These are phyloP conservation scores for Osmerus mordax DNA, from an alignment of 2,113 vertebrate genomes.

Conservation along the genomic window DNA sequence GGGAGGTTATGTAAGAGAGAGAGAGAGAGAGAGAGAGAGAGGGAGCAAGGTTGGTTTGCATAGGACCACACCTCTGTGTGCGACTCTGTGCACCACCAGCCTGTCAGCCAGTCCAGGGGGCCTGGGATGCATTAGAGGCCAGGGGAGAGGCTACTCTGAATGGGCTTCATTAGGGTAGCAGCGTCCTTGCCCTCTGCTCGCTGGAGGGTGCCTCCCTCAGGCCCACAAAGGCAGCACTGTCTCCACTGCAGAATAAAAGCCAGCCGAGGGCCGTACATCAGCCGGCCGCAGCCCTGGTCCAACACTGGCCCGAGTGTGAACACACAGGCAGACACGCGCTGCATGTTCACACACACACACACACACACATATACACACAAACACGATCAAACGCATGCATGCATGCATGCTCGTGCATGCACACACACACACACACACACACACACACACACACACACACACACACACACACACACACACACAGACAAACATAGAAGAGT, in stretches of 20 bases:
- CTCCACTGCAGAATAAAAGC: constrained; percentile 9
- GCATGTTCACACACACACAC: not conserved
- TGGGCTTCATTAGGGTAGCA: constrained; percentile 3
- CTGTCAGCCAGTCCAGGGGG: constrained; percentile 7
- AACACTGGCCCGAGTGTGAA: not conserved
- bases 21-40: not conserved
- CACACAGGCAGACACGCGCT: not conserved
- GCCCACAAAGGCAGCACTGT: constrained; percentile 8
- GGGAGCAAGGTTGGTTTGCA: not conserved
- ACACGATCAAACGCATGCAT: not conserved
- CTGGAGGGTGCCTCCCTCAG: not conserved
- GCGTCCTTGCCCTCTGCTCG: not conserved
- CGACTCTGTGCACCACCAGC: not conserved
- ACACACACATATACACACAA: not conserved
- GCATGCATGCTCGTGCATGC: not conserved
- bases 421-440: not conserved
- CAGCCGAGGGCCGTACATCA: constrained; percentile 1
- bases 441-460: too few species aligned
- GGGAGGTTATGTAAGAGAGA: constrained; percentile 8
- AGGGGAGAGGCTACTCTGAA: not conserved
- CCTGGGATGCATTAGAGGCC: constrained; percentile 3
- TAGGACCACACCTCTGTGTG: not conserved
- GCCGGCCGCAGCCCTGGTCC: not conserved
- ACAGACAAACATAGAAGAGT: not conserved
- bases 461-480: not conserved